Evolutionary conservation across 2,797 vertebrate genomes (phyloP).

Genomic region (Hephaestus fuliginosus): DNA sequence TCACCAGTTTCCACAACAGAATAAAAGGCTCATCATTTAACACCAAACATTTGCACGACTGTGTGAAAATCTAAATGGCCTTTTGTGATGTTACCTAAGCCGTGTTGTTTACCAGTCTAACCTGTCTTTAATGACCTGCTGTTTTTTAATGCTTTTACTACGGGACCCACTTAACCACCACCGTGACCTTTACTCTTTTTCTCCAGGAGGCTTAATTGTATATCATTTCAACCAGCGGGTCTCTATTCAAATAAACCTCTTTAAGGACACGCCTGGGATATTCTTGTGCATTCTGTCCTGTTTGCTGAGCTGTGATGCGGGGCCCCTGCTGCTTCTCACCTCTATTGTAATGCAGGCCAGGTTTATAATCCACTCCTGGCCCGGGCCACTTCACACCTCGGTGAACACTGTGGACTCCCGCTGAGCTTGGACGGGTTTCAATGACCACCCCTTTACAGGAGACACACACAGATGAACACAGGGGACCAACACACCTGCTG

Average conservation of each 20-base stretch:
- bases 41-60: conserved; percentile 11
- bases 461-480: conserved; percentile 47
- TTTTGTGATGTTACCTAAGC: conserved; percentile 41
- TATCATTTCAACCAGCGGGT: conserved; percentile 72
- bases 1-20: no score
- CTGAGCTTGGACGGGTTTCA: conserved; percentile 72
- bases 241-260: conserved; percentile 55
- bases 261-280: conserved; percentile 43
- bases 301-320: conserved; percentile 66
- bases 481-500: conserved; percentile 68
- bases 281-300: conserved; percentile 68
- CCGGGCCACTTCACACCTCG: conserved; percentile 79
- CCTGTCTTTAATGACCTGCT: conserved; percentile 74
- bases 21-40: neutral
- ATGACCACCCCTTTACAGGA: conserved; percentile 57
- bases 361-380: conserved; percentile 74
- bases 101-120: conserved; percentile 48
- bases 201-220: conserved; percentile 65
- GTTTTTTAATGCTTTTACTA: conserved; percentile 53
- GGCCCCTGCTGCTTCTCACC: conserved; percentile 73
- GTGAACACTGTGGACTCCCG: conserved; percentile 66
- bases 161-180: conserved; percentile 51
- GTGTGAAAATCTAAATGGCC: conserved; percentile 27
- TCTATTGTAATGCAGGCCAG: conserved; percentile 79
- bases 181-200: conserved; percentile 65